A percentile compares a stretch with the other conserved stretches of the same genome.
phyloP scores from a whole-genome alignment of 2,113 vertebrate species.

The Agelaius phoeniceus region DNA sequence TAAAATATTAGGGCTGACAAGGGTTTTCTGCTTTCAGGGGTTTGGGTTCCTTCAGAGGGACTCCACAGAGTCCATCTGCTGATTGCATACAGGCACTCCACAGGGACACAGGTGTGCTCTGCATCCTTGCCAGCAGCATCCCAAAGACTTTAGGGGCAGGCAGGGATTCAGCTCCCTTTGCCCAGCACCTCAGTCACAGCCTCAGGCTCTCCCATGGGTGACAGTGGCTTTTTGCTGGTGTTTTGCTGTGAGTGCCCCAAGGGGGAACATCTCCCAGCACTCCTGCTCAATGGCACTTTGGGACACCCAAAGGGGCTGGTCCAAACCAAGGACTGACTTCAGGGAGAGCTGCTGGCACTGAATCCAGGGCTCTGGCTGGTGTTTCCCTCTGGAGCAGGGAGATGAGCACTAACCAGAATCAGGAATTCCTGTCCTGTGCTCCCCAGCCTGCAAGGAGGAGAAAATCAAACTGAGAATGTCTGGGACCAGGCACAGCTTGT shows the following conservation, averaged over 20 bases:
- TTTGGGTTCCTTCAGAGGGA: neutral
- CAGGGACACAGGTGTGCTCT: neutral
- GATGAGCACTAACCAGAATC: neutral
- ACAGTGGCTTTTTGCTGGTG: neutral
- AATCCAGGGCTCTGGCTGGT: neutral
- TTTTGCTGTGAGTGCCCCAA: neutral
- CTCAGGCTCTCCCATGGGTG: neutral
- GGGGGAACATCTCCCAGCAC: neutral
- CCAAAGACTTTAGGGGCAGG: neutral
- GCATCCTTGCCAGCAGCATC: neutral
- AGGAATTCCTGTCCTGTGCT: neutral
- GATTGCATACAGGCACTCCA: neutral
- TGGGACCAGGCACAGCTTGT: neutral
- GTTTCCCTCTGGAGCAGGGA: neutral
- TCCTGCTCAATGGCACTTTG: accelerated
- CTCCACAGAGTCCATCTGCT: neutral
- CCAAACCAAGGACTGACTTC: neutral
- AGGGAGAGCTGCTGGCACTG: neutral
- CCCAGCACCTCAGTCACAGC: neutral
- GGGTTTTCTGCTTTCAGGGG: neutral
- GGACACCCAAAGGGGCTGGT: neutral
- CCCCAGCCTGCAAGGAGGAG: neutral
- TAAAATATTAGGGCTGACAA: neutral
- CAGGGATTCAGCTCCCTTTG: neutral
- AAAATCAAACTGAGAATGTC: neutral